A percentile compares a stretch with the other conserved stretches of the same genome.
These are phyloP conservation scores for Esperia sulphurella DNA, from an alignment of 2,888 invertebrate species.

Conservation along the genomic window DNA sequence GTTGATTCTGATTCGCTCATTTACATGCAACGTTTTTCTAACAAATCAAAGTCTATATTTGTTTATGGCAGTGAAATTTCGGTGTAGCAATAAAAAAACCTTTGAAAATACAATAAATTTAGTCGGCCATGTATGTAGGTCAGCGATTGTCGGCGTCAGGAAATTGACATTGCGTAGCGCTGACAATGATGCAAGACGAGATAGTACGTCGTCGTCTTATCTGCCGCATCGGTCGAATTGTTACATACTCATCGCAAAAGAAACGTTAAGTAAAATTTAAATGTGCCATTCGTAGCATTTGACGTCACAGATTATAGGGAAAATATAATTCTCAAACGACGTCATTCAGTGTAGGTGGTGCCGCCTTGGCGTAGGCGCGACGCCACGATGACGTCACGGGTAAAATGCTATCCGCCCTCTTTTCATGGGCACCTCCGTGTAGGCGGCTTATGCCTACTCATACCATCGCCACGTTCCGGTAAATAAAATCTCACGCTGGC, in stretches of 20 bases:
- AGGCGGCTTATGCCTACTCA: constrained; percentile 25
- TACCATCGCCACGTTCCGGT: constrained; percentile 40
- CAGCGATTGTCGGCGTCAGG: constrained; percentile 40
- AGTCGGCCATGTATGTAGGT: constrained; percentile 44
- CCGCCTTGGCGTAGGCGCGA: constrained; percentile 56
- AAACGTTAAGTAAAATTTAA: constrained; percentile 19
- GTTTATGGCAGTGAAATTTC: constrained; percentile 5
- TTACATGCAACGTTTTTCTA: neutral
- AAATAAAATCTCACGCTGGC: constrained; percentile 47
- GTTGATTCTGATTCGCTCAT: constrained; percentile 7
- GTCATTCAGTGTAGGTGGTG: constrained; percentile 55
- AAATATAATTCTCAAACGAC: constrained; percentile 49
- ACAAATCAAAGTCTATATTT: constrained; percentile 1
- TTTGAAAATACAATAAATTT: constrained; percentile 31
- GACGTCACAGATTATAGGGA: constrained; percentile 46
- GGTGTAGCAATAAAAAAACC: constrained; percentile 3
- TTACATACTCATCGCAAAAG: constrained; percentile 9
- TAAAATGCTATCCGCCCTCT: constrained; percentile 36
- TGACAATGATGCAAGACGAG: constrained; percentile 42
- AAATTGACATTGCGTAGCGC: constrained; percentile 44
- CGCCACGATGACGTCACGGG: constrained; percentile 69
- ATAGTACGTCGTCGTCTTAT: constrained; percentile 32
- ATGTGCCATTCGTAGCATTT: constrained; percentile 33
- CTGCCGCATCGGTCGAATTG: constrained; percentile 14
- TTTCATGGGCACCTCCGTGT: constrained; percentile 26